Evolutionary conservation across 2,888 invertebrate species (phyloP).

Genomic region (Pterobdella sp.): DNA sequence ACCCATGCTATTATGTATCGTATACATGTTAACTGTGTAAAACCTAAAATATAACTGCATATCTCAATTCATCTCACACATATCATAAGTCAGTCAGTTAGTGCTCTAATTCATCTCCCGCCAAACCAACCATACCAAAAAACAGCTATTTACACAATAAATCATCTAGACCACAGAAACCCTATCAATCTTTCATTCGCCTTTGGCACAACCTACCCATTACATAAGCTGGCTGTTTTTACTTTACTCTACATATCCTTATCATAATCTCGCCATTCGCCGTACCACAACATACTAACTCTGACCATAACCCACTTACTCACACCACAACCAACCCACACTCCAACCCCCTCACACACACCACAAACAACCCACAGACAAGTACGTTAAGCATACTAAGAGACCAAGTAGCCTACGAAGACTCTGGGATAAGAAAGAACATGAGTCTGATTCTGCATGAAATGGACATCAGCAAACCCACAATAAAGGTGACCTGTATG

Average conservation of each 20-base stretch:
- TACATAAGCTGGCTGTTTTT: not conserved
- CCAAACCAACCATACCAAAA: no score
- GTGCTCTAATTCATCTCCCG: no score
- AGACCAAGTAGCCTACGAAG: not conserved
- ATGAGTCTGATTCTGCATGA: not conserved
- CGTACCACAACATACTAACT: not conserved
- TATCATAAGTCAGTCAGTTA: no score
- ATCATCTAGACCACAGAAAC: no score
- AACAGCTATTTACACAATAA: no score
- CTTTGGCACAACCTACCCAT: not conserved
- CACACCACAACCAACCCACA: not conserved
- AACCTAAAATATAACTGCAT: no score
- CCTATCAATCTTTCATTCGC: no score
- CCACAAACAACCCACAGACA: not conserved
- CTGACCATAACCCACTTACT: not conserved
- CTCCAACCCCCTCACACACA: not conserved
- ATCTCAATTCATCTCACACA: no score
- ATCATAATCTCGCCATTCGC: not conserved
- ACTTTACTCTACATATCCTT: not conserved
- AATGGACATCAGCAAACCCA: not conserved
- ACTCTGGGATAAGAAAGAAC: not conserved
- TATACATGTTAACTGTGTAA: no score
- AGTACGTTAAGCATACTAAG: not conserved
- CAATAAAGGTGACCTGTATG: no score
- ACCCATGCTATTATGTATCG: no score